Base-by-base conservation (phyloP, 64 coral and sea anemone species). In the Montipora foliosa region DNA sequence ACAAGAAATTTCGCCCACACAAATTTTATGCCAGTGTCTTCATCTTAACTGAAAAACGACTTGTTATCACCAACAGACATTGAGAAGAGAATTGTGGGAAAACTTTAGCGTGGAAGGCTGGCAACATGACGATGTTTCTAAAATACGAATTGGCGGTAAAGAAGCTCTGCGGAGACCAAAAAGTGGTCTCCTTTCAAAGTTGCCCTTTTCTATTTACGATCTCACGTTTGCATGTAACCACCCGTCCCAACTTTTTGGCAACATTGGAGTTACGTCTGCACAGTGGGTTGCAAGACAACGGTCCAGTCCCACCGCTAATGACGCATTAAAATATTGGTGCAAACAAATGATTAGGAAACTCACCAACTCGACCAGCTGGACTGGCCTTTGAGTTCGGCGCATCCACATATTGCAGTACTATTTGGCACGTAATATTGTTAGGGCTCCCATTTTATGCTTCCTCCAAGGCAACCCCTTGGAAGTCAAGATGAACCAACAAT, bases 61-160 rank as follows among this genome's bases (percentile, higher is more conserved):
- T 46, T 91, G 6, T 15, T 91, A 17, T 46, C 58, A 12, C 78
- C 89, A 57, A 76, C 89, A 47, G 89, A 91, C 52, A 82, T 91
- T 49, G 62, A n/a, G n/a, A 68, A 67, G 5, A 76, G 89, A n/a
- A 79, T 21, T 11, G 22, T 91, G 89, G 89, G 60, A 91, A 69
- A 82, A 71, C 59, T 46, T 82, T 49, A 67, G 20, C 25, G 89
- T 91, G 14, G 55, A 82, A 14, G 89, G 62, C n/a, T 81, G n/a
- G 78, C 13, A 55, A 91, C 78, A 91, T 58, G 64, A 91, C 80
- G 78, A 91, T 91, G 89, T 91, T 91, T 69, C 89, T 81, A 53
- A 91, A 91, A 72, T 91, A 91, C 89, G 89, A 91, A 91, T 9
- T 29, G 17, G 89, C 89, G 1, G 89, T 91, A 11, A 72, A 81